phyloP scores from a whole-genome alignment of 2,888 invertebrate genomes.

The Polydrusus cervinus region DNA sequence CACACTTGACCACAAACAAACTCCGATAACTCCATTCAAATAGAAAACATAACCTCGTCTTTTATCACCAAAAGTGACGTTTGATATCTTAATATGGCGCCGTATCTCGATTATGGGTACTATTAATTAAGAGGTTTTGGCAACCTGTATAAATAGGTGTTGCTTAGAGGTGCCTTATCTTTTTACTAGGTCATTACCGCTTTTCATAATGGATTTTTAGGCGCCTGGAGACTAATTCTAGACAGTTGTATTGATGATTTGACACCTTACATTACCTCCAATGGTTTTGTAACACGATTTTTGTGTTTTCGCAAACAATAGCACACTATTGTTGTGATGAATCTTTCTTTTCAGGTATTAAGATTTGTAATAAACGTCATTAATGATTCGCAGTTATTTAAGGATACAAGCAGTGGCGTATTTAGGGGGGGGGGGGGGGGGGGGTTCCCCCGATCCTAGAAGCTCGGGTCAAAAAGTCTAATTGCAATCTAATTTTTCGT shows the following conservation, averaged over 20 bases:
- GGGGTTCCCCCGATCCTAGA: too few relatives aligned
- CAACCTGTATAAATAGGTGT: constrained; percentile 41
- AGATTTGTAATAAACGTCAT: constrained; percentile 1
- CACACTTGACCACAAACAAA: constrained; percentile 49
- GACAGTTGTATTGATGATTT: constrained; percentile 26
- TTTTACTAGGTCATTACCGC: constrained; percentile 44
- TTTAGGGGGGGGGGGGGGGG: too few relatives aligned
- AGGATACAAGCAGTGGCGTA: too few relatives aligned
- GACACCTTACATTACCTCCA: constrained; percentile 40
- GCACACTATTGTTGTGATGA: neutral
- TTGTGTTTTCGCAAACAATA: constrained; percentile 31
- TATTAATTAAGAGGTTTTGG: constrained; percentile 59
- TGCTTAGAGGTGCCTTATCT: constrained; percentile 40
- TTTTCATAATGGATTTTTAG: constrained; percentile 34
- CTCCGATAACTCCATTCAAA: constrained; percentile 30
- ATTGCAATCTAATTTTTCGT: too few relatives aligned
- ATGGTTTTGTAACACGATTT: constrained; percentile 34
- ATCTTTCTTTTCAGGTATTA: constrained; percentile 10
- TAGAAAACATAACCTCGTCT: constrained; percentile 34
- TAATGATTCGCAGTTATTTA: neutral
- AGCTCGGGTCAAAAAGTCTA: too few relatives aligned
- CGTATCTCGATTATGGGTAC: constrained; percentile 58
- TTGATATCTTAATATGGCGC: constrained; percentile 62
- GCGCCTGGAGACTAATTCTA: constrained; percentile 37
- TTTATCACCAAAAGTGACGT: constrained; percentile 54